A percentile compares a stretch with the other conserved stretches of the same genome.
Conservation (phyloP, 2,888 invertebrate species). For the Gryllus longicercus region DNA sequence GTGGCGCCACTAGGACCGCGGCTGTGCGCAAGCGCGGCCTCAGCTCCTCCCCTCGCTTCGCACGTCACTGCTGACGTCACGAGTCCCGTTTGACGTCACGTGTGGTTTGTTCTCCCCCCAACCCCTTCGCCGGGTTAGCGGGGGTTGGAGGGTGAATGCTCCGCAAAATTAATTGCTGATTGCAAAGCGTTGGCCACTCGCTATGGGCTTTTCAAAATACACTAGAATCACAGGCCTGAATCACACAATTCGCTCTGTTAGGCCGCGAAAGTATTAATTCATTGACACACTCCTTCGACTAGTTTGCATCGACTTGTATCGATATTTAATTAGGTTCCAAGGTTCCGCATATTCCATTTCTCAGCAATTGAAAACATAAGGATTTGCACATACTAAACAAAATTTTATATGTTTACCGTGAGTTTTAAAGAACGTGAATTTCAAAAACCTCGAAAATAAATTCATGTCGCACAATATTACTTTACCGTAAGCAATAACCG, state of each 20-base stretch:
- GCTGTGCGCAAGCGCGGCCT: constrained; percentile 25
- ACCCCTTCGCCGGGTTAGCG: neutral
- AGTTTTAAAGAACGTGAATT: too few relatives aligned
- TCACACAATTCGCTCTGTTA: neutral
- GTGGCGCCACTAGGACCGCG: neutral
- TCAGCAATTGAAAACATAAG: too few relatives aligned
- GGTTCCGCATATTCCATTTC: too few relatives aligned
- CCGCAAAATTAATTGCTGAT: constrained; percentile 30
- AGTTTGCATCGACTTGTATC: too few relatives aligned
- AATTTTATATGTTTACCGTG: too few relatives aligned
- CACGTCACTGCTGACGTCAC: constrained; percentile 33
- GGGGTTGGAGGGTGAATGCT: constrained; percentile 20
- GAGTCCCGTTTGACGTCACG: constrained; percentile 32
- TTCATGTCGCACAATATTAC: too few relatives aligned
- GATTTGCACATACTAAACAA: too few relatives aligned
- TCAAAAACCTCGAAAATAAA: too few relatives aligned
- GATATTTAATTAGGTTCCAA: too few relatives aligned
- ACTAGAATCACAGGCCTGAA: neutral
- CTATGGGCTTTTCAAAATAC: neutral
- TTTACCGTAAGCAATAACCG: too few relatives aligned
- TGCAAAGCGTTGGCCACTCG: constrained; percentile 18
- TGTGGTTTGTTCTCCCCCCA: constrained; percentile 21
- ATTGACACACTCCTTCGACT: neutral
- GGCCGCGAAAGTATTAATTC: neutral
- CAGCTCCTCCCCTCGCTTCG: constrained; percentile 2